Conservation (phyloP, 2,797 vertebrate species). For the Ptychadena robeensis region DNA sequence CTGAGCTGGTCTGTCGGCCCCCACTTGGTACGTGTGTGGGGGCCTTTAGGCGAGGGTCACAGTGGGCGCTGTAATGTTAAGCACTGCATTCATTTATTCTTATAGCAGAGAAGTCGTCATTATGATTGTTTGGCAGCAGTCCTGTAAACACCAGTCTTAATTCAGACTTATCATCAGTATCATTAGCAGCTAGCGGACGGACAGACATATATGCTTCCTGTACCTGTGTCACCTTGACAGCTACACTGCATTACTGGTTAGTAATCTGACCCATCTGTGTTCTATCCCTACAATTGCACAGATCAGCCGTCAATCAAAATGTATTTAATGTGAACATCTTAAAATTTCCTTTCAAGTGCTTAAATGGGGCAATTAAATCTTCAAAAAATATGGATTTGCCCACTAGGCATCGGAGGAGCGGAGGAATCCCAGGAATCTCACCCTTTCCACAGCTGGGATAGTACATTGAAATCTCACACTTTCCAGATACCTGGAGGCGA, state of each 20-base stretch:
- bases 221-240: not conserved
- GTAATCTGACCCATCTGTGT: slow-evolving; percentile 2
- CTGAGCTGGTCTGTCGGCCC: too few species aligned
- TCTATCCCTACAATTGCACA: slow-evolving; percentile 10
- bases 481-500: slow-evolving; percentile 20
- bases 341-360: slow-evolving; percentile 5
- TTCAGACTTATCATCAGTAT: not conserved
- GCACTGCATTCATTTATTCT: too few species aligned
- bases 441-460: not conserved
- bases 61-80: too few species aligned
- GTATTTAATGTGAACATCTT: not conserved
- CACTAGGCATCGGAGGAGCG: not conserved
- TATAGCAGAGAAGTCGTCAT: too few species aligned
- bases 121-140: too few species aligned
- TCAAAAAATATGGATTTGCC: slow-evolving; percentile 18
- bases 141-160: too few species aligned
- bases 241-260: not conserved
- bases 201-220: not conserved
- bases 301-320: not conserved
- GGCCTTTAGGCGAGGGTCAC: too few species aligned
- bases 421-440: slow-evolving; percentile 47
- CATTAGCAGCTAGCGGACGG: not conserved
- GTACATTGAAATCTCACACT: slow-evolving; percentile 32
- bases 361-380: slow-evolving; percentile 35
- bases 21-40: too few species aligned